These are phyloP conservation scores for Stercorarius parasiticus DNA, from an alignment of 2,113 vertebrate species.

Conservation along the genomic window DNA sequence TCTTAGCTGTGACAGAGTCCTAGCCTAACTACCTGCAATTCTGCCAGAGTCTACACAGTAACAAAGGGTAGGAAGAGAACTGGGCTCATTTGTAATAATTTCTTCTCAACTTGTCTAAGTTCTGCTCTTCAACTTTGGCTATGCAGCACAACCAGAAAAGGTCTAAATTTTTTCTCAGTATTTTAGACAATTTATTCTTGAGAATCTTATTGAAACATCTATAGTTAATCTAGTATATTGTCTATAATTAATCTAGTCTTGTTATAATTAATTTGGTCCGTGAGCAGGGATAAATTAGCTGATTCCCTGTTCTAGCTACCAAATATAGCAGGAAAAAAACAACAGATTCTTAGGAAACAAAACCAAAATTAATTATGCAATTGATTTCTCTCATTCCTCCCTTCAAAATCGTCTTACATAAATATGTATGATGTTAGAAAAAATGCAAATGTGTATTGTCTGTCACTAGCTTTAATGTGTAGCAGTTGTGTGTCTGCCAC, in stretches of 20 bases:
- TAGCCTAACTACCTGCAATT: background rate
- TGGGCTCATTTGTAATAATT: background rate
- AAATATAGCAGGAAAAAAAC: background rate
- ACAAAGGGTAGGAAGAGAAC: background rate
- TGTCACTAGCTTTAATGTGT: background rate
- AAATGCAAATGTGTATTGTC: background rate
- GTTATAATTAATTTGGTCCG: background rate
- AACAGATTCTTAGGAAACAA: background rate
- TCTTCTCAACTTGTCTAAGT: background rate
- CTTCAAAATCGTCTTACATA: background rate
- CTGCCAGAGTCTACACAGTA: background rate
- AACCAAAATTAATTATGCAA: background rate
- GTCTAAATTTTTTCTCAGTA: background rate
- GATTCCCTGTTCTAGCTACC: background rate
- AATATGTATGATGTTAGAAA: background rate
- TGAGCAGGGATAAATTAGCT: background rate
- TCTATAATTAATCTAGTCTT: background rate
- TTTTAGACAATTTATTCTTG: background rate
- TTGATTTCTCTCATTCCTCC: background rate
- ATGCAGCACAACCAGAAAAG: background rate
- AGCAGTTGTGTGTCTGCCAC: background rate
- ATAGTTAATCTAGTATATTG: background rate
- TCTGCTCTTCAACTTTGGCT: background rate
- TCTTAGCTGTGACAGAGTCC: background rate
- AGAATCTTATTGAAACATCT: background rate